phyloP scores from a whole-genome alignment of 1,140 invertebrate species.

The Lutraria rhynchaena region DNA sequence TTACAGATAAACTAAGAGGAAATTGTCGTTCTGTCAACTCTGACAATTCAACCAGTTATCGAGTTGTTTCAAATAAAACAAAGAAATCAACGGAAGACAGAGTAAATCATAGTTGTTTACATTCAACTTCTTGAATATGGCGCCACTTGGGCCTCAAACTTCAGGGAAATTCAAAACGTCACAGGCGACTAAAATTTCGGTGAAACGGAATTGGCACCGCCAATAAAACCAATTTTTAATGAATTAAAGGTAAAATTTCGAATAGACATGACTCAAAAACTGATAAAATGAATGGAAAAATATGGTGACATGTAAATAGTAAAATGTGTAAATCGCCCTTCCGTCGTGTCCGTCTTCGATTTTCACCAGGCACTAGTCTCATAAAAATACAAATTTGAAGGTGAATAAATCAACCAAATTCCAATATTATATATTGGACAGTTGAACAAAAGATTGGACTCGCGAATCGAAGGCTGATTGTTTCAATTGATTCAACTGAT shows the following conservation, averaged over 20 bases:
- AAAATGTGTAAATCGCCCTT: conserved; percentile 46
- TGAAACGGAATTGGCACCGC: background rate
- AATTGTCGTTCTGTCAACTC: too few relatives aligned
- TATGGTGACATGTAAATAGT: too few relatives aligned
- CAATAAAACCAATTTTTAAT: background rate
- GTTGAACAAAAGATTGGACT: conserved; percentile 7
- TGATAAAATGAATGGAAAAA: too few relatives aligned
- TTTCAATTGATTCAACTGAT: background rate
- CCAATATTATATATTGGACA: background rate
- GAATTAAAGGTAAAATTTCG: too few relatives aligned
- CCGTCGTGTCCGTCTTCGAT: conserved; percentile 47
- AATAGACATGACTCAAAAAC: too few relatives aligned
- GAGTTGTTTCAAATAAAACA: too few relatives aligned
- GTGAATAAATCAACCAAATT: too few relatives aligned
- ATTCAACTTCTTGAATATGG: conserved; percentile 59
- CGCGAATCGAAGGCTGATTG: background rate
- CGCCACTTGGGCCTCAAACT: conserved; percentile 68
- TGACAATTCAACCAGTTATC: too few relatives aligned
- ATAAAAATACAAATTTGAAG: conserved; percentile 37
- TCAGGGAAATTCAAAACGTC: conserved; percentile 80
- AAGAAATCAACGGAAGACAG: too few relatives aligned
- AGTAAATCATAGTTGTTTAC: conserved; percentile 1
- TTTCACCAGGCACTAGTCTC: conserved; percentile 1
- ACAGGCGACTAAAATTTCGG: background rate
- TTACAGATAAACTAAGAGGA: too few relatives aligned